Percentiles rank a stretch among this genome's conserved stretches.
Evolutionary conservation across 2,113 vertebrate genomes (phyloP).

Genomic region (Ranitomeya imitator): DNA sequence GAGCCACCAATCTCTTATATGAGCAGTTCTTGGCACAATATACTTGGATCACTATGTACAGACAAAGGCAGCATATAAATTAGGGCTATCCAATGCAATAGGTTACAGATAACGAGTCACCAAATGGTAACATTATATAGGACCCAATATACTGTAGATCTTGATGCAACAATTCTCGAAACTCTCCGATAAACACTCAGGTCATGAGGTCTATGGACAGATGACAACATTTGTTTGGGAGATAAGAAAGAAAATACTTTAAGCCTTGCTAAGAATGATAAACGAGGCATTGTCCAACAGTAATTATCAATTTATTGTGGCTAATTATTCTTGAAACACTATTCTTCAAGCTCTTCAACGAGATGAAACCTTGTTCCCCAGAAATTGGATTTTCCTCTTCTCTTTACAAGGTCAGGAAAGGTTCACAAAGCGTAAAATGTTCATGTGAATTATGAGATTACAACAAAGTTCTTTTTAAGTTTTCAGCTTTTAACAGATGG

Average conservation of each 20-base stretch:
- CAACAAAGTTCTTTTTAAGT: conserved; percentile 70
- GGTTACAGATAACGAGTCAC: background rate
- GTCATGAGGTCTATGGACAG: background rate
- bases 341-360: conserved; percentile 7
- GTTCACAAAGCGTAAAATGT: conserved; percentile 61
- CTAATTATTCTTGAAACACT: background rate
- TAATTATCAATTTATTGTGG: conserved; percentile 33
- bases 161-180: background rate
- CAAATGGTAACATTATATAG: background rate
- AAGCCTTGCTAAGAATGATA: conserved; percentile 18
- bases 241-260: conserved; percentile 48
- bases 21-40: no score
- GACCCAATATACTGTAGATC: background rate
- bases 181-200: background rate
- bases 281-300: background rate
- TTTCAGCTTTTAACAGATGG: conserved; percentile 66
- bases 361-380: conserved; percentile 24
- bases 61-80: no score
- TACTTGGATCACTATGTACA: no score
- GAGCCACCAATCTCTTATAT: no score
- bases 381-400: conserved; percentile 14
- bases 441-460: conserved; percentile 68
- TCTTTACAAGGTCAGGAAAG: conserved; percentile 63
- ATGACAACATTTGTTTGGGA: background rate
- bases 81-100: background rate